phyloP scores from a whole-genome alignment of 2,113 vertebrate genomes.

The Bos taurus region ARS-UCD2.0 NC_037332.1:96382501-96383000 shows the following conservation, averaged over 20 bases:
- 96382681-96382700: not conserved
- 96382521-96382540: not conserved
- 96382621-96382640: not conserved
- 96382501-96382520: not conserved
- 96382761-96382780: not conserved
- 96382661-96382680: not conserved
- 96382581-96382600: not conserved
- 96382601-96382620: not conserved
- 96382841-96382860: not conserved
- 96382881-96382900: not conserved
- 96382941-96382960: not conserved
- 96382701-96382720: not conserved
- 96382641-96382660: not conserved
- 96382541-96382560: not conserved
- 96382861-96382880: not conserved
- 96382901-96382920: not conserved
- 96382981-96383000: not conserved
- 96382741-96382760: not conserved
- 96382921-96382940: not conserved
- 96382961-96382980: not conserved
- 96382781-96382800: not conserved
- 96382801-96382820: not conserved
- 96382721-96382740: not conserved
- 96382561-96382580: not conserved
- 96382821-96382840: not conserved